Percentiles rank a stretch among this genome's conserved stretches.
Evolutionary conservation across 2,797 vertebrate genomes (phyloP).

Genomic region (Pipistrellus pipistrellus): DNA sequence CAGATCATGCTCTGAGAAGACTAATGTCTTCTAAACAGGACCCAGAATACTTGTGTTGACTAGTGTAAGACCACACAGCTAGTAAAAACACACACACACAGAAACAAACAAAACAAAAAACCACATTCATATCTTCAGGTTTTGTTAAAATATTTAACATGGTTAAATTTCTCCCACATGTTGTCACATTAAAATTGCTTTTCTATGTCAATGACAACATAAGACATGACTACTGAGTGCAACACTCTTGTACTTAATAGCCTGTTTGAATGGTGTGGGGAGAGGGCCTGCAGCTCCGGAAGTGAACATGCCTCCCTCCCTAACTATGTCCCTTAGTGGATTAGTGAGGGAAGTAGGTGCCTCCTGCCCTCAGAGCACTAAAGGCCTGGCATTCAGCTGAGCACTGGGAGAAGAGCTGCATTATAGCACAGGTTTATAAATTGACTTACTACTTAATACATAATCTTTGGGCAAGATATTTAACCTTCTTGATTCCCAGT

Average conservation of each 20-base stretch:
- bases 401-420: neutral
- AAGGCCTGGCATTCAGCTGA: accelerated
- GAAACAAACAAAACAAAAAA: neutral
- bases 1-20: accelerated
- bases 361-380: neutral
- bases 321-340: accelerated
- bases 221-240: neutral
- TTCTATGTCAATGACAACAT: constrained; percentile 29
- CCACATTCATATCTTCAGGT: neutral
- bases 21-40: neutral
- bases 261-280: neutral
- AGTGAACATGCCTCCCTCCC: neutral
- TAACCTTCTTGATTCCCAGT: neutral
- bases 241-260: neutral
- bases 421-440: neutral
- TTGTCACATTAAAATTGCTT: constrained; percentile 14
- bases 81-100: neutral
- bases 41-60: neutral
- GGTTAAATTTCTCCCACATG: too few species aligned
- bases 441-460: neutral
- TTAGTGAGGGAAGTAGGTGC: accelerated
- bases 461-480: neutral
- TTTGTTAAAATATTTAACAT: neutral
- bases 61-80: neutral
- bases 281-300: accelerated